Conservation (phyloP, 2,888 invertebrate genomes). For the Drosophila mercatorum region DNA sequence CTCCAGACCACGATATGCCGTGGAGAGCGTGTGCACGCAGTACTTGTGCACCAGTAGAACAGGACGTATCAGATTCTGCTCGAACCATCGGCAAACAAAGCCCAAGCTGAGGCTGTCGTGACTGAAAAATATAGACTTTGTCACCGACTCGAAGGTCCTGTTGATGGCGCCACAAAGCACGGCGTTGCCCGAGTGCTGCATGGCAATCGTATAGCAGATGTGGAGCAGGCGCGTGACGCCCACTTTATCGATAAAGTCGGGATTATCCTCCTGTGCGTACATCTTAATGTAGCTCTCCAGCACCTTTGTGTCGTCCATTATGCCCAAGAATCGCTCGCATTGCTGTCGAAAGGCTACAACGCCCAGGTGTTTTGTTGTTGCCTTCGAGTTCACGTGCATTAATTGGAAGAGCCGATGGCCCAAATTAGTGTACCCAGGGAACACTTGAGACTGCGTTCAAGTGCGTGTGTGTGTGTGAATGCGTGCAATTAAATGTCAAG, state of each 20-base stretch:
- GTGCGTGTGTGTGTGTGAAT: constrained; percentile 5
- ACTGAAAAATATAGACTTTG: constrained; percentile 92
- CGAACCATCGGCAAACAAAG: constrained; percentile 93
- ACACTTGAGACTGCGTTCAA: constrained; percentile 88
- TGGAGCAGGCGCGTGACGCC: constrained; percentile 88
- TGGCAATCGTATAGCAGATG: constrained; percentile 91
- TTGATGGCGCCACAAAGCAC: constrained; percentile 88
- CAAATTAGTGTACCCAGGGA: constrained; percentile 91
- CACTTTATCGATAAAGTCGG: constrained; percentile 87
- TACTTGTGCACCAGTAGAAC: constrained; percentile 91
- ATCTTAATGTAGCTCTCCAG: constrained; percentile 89
- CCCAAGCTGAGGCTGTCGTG: constrained; percentile 90
- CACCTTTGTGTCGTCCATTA: constrained; percentile 87
- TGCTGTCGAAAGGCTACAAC: constrained; percentile 89
- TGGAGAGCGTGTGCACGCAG: constrained; percentile 84
- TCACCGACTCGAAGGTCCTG: constrained; percentile 89
- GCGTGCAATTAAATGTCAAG: constrained; percentile 24
- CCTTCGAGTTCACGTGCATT: constrained; percentile 87
- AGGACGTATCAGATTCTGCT: constrained; percentile 91
- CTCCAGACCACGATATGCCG: constrained; percentile 86
- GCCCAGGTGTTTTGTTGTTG: constrained; percentile 87
- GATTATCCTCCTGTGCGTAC: constrained; percentile 86
- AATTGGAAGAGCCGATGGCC: constrained; percentile 89
- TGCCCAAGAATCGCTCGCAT: constrained; percentile 88
- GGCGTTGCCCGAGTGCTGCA: constrained; percentile 90